Base-by-base conservation (phyloP, 2,797 vertebrate species). In the Bradypodion ventrale region DNA sequence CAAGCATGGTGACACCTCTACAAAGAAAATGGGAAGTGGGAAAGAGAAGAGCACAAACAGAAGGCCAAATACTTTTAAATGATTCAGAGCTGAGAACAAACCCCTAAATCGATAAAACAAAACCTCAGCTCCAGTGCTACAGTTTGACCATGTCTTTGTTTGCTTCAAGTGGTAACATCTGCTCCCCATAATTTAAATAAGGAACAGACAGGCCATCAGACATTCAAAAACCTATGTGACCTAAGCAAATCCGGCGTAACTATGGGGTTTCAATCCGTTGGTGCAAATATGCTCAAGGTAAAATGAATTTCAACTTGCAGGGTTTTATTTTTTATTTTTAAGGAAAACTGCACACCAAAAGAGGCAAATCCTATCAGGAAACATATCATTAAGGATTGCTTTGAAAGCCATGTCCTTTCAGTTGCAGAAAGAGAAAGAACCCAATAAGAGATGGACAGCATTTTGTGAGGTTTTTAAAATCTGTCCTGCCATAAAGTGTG, bases 111-210 rank as follows among this genome's bases (percentile, higher is more conserved):
- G 85, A 89, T 86, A 86, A 89, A 87, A 86, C 66, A 78, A 72
- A 84, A 27, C 74, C 86, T 76, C 46, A 82, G 86, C 72, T 74
- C 88, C 76, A 70, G 73, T 19, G 74, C 85, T 91, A 74, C 89
- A 82, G 83, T 75, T 75, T 16, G 83, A 49, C 86, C 89, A 62
- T 75, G 87, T 87, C 90, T 92, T 93, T 93, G 90, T 92, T 83
- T 74, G 85, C 89, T 86, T 6, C 21, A 82, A 92, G 89, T 80
- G 16, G 2, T 75, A 86, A 88, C 91, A 90, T 86, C 89, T 91
- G 87, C 83, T 89, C 90, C 86, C 82, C 74, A n/a, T 85, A 74
- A 89, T 90, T 90, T 91, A 91, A 92, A 93, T 88, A 87, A 91
- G 69, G 87, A 85, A 88, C 35, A 87, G 90, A 91, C 83, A 79